Evolutionary conservation across 1,140 invertebrate species (phyloP), one percentile per base, ranked within the genome.

Genomic region (Trichogramma pretiosum): DNA sequence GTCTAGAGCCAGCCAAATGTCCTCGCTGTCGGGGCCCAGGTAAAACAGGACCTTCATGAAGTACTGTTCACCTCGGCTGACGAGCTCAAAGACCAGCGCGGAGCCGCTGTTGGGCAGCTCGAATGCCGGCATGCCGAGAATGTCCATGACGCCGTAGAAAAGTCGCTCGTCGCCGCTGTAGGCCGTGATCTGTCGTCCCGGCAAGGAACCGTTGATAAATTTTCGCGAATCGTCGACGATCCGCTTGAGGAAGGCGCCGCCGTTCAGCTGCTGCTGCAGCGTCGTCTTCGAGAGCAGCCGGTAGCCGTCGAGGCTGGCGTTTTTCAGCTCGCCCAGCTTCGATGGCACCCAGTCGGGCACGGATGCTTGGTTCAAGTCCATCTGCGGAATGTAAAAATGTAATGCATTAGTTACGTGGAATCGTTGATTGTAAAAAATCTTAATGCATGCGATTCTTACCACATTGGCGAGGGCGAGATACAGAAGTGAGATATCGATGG

Each of bases 31-130:
- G n/a, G n/a, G n/a, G n/a, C n/a, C n/a, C n/a, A n/a, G n/a, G n/a
- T n/a, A n/a, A n/a, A n/a, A n/a, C n/a, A n/a, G n/a, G n/a, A 67
- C 64, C 58, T 64, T 60, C 0, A 71, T 47, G 33, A 60, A 58
- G 17, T 63, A 49, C 1, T 44, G 0, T 54, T 58, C 8, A 55
- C 48, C 16, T 62, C 58, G 0, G 34, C 47, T n/a, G n/a, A n/a
- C n/a, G 0, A 68, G 14, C 52, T 71, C 67, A 17, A 70, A 66
- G 14, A 71, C 60, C 0, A 70, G 5, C 2, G 65, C 56, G 5
- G 62, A 38, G 5, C 56, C 58, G 9, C 55, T 54, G 0, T 44
- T 46, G 0, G 61, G 59, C 5, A 61, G 42, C 9, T 47, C 33
- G 22, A 58, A 50, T 2, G 59, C 52, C 0, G 45, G 44, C 3